phyloP scores from a whole-genome alignment of 2,113 vertebrate species.

The Scomber colias region DNA sequence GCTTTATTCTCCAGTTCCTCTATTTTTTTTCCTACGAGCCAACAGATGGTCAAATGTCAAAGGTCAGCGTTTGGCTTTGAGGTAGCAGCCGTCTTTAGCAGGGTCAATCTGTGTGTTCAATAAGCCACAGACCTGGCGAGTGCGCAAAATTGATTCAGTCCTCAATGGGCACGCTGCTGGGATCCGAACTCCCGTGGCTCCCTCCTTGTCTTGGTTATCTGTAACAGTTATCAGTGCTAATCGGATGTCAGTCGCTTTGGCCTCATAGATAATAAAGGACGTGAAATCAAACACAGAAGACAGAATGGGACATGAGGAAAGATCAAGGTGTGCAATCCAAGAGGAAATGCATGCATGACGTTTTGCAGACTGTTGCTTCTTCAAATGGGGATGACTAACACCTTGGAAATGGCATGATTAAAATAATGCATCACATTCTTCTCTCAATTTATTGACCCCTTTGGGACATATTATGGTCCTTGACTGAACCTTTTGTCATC shows the following conservation, averaged over 20 bases:
- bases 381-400: neutral
- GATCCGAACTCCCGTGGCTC: conserved; percentile 26
- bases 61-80: conserved; percentile 68
- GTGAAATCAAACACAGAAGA: conserved; percentile 12
- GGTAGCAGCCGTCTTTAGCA: conserved; percentile 49
- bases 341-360: neutral
- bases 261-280: neutral
- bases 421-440: no score
- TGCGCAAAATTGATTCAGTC: conserved; percentile 64
- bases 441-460: no score
- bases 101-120: conserved; percentile 69
- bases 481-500: neutral
- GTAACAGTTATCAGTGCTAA: conserved; percentile 47
- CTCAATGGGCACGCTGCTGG: conserved; percentile 34
- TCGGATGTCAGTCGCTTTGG: conserved; percentile 5
- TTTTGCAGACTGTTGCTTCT: neutral
- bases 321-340: conserved; percentile 5
- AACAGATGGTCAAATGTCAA: conserved; percentile 71
- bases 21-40: neutral
- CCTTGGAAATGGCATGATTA: no score
- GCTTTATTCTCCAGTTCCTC: neutral
- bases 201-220: conserved; percentile 31
- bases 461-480: no score
- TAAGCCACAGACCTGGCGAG: conserved; percentile 59
- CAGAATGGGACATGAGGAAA: neutral